A percentile compares a stretch with the other conserved stretches of the same genome.
Conservation (phyloP, 2,797 vertebrate species). For the Artibeus jamaicensis region DNA sequence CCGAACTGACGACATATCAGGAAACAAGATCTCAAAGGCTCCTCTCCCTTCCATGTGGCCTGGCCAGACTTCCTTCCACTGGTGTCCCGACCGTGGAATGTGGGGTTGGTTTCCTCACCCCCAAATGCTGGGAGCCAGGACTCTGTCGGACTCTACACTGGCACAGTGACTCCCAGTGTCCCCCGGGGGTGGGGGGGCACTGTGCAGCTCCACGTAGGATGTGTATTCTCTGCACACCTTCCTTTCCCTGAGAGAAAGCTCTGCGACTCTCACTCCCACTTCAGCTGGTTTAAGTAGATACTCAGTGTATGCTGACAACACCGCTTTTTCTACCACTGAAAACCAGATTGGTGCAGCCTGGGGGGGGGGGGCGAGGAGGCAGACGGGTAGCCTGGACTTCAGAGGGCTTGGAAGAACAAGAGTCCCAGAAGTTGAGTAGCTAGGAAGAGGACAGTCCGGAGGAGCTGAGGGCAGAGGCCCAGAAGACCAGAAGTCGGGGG, state of each 20-base stretch:
- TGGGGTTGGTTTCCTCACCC: too few species aligned
- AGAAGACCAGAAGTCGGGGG: background rate
- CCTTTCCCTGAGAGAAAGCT: background rate
- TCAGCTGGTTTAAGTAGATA: background rate
- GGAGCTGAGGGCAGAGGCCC: background rate
- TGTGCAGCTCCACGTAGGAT: background rate
- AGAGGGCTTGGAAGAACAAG: background rate
- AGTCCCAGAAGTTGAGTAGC: background rate
- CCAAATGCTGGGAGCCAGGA: background rate
- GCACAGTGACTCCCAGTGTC: fast-evolving
- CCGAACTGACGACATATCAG: background rate
- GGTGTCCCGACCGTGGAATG: background rate
- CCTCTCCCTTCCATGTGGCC: background rate
- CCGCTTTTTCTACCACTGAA: background rate
- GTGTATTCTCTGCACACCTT: background rate
- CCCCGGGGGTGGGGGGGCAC: fast-evolving
- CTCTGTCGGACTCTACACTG: background rate
- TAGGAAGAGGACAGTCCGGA: background rate
- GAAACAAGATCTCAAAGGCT: background rate
- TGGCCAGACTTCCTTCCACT: background rate
- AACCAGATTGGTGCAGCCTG: background rate
- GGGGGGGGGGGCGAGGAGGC: background rate
- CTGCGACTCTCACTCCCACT: background rate
- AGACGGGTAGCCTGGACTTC: background rate
- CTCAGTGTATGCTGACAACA: background rate